Base-by-base conservation (phyloP, 1,140 invertebrate species). In the Potamilus streckersoni region DNA sequence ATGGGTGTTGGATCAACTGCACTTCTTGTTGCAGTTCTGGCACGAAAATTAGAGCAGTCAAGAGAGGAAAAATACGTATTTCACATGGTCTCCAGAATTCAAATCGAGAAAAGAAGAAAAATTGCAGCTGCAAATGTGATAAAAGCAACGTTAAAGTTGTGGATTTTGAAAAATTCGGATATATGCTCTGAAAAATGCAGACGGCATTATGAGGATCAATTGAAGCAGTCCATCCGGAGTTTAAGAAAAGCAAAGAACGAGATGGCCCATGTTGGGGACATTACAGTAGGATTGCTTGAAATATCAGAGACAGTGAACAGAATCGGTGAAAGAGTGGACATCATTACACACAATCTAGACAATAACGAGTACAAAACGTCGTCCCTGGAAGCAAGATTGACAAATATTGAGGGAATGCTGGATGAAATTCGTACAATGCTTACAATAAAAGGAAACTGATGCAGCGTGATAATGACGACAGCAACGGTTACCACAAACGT, bases 1-100 rank as follows among this genome's bases (percentile, higher is more conserved):
- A 83, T 86, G 78, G 87, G 87, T 17, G 84, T 87, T 16, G 84
- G 84, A 13, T 83, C 84, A 23, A 88, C 86, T 11, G 88, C 88
- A 17, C 77, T 89, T 2, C 76, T 87, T 14, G 88, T 89, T 12
- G 88, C 86, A 23, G 86, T 89, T 38, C 80, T 88, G 49, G 82
- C 82, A 38, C 71, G 78, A 65, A 82, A 83, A 60, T 60, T 86
- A 1, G 82, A 86, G 63, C 82, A 85, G 62, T 79, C 81, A 0
- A 74, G 85, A 68, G 69, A 79, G 5, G 85, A 86, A 73, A 74
- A 78, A 55, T 86, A 86, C 56, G 85, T 86, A 5, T 82, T 83
- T 58, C 82, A 81, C n/a, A 85, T 86, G 72, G 78, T 84, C 11
- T 77, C 79, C 15, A 72, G 82, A 57, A 80, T 85, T 23, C 82